Percentiles rank a stretch among this genome's conserved stretches.
These are phyloP conservation scores for Pangasianodon gigas DNA, from an alignment of 2,113 vertebrate genomes.

Conservation along the genomic window DNA sequence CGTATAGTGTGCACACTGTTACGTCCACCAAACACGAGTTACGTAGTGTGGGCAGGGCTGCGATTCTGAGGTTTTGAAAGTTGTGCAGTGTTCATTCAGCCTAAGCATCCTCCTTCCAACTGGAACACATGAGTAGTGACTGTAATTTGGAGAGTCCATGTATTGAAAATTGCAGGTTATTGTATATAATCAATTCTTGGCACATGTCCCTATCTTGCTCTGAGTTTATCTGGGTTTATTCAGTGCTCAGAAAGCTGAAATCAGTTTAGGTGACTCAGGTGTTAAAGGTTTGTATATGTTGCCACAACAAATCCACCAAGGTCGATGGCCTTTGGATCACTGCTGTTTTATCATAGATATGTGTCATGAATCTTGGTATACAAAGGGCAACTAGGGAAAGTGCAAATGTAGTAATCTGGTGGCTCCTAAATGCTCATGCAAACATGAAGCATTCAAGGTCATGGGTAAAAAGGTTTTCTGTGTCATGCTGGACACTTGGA, in stretches of 20 bases:
- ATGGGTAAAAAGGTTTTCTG: neutral
- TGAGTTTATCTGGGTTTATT: neutral
- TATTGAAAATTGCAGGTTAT: neutral
- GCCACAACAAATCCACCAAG: neutral
- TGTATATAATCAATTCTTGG: neutral
- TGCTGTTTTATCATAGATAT: neutral
- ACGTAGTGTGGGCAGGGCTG: neutral
- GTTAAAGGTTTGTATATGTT: neutral
- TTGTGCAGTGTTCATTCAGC: neutral
- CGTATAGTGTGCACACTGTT: neutral
- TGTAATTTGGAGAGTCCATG: neutral
- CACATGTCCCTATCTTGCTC: neutral
- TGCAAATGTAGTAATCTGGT: neutral
- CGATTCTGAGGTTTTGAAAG: neutral
- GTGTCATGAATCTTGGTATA: neutral
- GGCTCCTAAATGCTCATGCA: neutral
- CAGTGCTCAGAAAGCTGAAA: neutral
- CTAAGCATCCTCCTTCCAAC: neutral
- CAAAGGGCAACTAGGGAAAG: slow-evolving; percentile 1
- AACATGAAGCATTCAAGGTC: neutral
- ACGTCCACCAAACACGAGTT: neutral
- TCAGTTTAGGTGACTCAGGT: neutral
- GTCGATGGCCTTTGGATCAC: neutral
- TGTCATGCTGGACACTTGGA: neutral
- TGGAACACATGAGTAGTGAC: neutral